Base-by-base conservation (phyloP, 30 jellyfish, hydroid and myxozoan genomes). In the Aurelia aurita complex sp. Pacific region DNA sequence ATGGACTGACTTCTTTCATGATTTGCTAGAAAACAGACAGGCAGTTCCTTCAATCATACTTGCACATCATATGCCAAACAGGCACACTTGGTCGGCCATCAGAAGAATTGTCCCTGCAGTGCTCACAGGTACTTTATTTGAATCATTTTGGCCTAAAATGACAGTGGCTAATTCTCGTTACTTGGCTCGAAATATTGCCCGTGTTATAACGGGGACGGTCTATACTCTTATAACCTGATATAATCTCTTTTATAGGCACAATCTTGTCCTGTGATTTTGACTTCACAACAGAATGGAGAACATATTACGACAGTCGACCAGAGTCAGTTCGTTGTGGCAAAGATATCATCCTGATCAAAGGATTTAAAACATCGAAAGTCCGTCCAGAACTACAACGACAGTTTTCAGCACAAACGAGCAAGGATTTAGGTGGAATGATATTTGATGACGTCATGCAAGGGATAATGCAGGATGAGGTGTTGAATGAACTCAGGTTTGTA, bases 341-440 rank as follows among this genome's bases (percentile, higher is more conserved):
- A 70, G 97, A 91, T 50, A 72, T 91, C 52, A 72, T 84, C 34
- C 32, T 91, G 34, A 53, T 55, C 61, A 85, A 78, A 74, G 91
- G 96, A 17, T 69, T 72, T 79, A 74, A 46, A 42, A 43, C 80
- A 11, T 34, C 88, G 29, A 70, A 53, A 53, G 42, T 80, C 5
- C 85, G 69, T 12, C 69, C 69, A 51, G 80, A 53, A 34, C 80
- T 71, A 11, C 96, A 75, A 14, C 60, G 94, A 54, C 97, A 79
- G 57, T 52, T 83, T 67, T 91, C 97, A 16, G 38, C n/a, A 15
- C 67, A 53, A 17, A 76, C 81, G 11, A 62, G 69, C 77, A 91
- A 91, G 64, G 97, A 91, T 79, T 64, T 91, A 18, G 97, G 91
- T 53, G 93, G 97, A n/a, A 77, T 91, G 90, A 40, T 91, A 12